Conservation (phyloP, 2,797 vertebrate species). For the Peromyscus nudipes region DNA sequence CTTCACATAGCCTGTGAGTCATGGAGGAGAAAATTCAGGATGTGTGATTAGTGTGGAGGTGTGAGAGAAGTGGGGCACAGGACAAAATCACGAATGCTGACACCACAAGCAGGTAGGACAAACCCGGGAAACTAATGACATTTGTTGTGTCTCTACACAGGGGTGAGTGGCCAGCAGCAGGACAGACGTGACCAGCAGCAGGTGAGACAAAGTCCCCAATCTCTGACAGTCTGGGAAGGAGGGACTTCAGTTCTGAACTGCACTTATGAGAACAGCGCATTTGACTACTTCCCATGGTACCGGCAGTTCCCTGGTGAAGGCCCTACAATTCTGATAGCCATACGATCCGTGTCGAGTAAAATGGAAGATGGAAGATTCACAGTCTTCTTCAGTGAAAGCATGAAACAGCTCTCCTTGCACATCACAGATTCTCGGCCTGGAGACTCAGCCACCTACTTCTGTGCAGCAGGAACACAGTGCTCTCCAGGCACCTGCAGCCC, state of each 20-base stretch:
- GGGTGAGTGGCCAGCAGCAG: conserved; percentile 54
- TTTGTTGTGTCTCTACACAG: neutral
- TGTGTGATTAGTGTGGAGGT: neutral
- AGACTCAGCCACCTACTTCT: conserved; percentile 72
- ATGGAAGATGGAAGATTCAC: conserved; percentile 37
- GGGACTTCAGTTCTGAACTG: neutral
- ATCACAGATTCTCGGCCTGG: neutral
- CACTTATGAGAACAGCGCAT: neutral
- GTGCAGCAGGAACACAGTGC: too few relatives aligned
- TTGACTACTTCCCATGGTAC: conserved; percentile 33
- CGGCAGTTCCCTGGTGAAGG: neutral
- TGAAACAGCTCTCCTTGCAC: conserved; percentile 26
- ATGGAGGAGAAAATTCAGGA: neutral
- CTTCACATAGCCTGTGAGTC: conserved; percentile 34
- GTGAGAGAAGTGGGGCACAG: neutral
- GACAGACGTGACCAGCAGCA: conserved; percentile 9
- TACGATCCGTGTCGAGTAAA: rapidly evolving
- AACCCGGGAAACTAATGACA: neutral
- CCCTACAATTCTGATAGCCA: neutral
- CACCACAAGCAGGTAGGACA: conserved; percentile 9
- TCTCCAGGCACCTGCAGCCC: too few relatives aligned
- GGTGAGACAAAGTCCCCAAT: conserved; percentile 53
- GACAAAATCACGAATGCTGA: neutral
- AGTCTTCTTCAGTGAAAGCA: neutral
- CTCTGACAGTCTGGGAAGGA: conserved; percentile 42